Evolutionary conservation across 2,888 invertebrate species (phyloP).

Genomic region (Cheilosia vulpina): DNA sequence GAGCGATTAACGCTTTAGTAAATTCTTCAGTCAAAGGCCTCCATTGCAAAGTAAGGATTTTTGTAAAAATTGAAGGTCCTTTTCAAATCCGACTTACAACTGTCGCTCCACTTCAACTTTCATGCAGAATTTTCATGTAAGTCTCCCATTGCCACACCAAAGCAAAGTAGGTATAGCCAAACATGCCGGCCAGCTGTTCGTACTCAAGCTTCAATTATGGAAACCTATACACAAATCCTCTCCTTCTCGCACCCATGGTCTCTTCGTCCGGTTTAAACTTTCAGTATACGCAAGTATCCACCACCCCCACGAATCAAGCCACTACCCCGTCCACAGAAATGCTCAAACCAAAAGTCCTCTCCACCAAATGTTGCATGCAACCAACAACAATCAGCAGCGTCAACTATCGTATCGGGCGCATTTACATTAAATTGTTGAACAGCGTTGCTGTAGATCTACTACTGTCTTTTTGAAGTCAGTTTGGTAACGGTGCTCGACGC

Average conservation of each 20-base stretch:
- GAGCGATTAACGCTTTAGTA: too few species aligned
- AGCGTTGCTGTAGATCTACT: slow-evolving; percentile 1
- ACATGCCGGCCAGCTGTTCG: slow-evolving; percentile 6
- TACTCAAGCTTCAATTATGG: slow-evolving; percentile 19
- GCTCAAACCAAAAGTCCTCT: slow-evolving; percentile 13
- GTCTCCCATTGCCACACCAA: background rate
- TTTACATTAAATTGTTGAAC: slow-evolving; percentile 10
- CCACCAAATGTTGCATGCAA: slow-evolving; percentile 41
- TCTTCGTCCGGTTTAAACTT: too few species aligned
- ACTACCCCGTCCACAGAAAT: background rate
- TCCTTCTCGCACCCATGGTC: too few species aligned
- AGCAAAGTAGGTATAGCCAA: background rate
- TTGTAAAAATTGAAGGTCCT: too few species aligned
- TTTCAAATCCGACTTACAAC: too few species aligned
- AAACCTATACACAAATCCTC: slow-evolving; percentile 9
- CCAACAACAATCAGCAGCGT: slow-evolving; percentile 11
- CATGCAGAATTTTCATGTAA: slow-evolving; percentile 4
- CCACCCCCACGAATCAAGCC: background rate
- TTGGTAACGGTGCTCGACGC: slow-evolving; percentile 52
- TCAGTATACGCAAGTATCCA: background rate
- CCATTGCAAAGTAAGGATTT: too few species aligned
- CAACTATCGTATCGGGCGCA: background rate
- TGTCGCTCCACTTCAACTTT: background rate
- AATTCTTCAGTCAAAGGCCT: too few species aligned
- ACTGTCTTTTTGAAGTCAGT: slow-evolving; percentile 52